Percentiles rank a stretch among this genome's conserved stretches.
These are phyloP conservation scores for Plumapathes pennacea DNA, from an alignment of 92 coral and sea anemone genomes.

Conservation along the genomic window DNA sequence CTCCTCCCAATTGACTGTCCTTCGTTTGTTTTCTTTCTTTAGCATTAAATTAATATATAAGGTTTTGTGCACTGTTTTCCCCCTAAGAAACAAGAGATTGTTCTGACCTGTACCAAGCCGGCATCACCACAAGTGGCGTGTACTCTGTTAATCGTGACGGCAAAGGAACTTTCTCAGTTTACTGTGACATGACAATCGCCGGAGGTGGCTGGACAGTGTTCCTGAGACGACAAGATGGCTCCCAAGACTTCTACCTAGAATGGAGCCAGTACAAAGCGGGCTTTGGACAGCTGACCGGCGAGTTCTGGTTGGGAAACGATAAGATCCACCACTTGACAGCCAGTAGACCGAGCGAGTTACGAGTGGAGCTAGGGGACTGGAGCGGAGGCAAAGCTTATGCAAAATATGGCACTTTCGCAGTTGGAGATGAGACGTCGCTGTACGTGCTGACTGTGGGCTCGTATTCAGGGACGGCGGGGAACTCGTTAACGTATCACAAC, in stretches of 20 bases:
- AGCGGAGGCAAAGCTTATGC: conserved; percentile 18
- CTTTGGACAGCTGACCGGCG: conserved; percentile 46
- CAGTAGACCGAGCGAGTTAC: conserved; percentile 15
- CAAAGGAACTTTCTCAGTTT: too few species aligned
- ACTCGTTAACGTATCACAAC: conserved; percentile 18
- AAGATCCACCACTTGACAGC: conserved; percentile 54
- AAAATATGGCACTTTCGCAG: conserved; percentile 20
- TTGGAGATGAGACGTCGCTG: conserved; percentile 19
- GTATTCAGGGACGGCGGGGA: conserved; percentile 50
- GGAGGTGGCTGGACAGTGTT: conserved; percentile 62
- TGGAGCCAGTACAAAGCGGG: conserved; percentile 55
- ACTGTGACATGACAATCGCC: too few species aligned
- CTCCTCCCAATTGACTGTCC: too few species aligned
- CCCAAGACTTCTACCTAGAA: conserved; percentile 28
- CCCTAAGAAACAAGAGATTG: too few species aligned
- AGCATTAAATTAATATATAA: too few species aligned
- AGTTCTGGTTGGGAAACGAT: conserved; percentile 56
- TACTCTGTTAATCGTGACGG: too few species aligned
- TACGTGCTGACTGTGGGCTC: conserved; percentile 31
- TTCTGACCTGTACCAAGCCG: too few species aligned
- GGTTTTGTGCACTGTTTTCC: too few species aligned
- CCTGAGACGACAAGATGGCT: conserved; percentile 51
- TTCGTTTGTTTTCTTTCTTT: too few species aligned
- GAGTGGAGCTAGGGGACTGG: conserved; percentile 60
- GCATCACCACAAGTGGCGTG: too few species aligned